A percentile compares a stretch with the other conserved stretches of the same genome.
Conservation (phyloP, 2,113 vertebrate species). For the Mystacornis crossleyi region DNA sequence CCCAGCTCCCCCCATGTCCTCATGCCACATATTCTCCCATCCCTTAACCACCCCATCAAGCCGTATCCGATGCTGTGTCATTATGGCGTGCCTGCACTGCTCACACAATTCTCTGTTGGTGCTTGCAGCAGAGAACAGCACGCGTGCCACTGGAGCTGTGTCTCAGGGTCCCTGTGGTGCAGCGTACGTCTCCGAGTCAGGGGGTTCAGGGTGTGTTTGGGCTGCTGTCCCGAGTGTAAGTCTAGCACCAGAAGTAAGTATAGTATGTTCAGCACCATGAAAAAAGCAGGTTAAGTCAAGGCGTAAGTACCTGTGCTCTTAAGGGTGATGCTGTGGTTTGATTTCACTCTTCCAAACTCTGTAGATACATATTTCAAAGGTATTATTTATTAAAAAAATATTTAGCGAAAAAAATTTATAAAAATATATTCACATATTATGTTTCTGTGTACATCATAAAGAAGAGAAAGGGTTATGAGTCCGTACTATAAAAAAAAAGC, state of each 20-base stretch:
- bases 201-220: not conserved
- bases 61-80: fast-evolving
- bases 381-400: not conserved
- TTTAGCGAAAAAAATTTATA: not conserved
- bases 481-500: too few relatives aligned
- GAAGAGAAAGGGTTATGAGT: not conserved
- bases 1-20: not conserved
- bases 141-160: fast-evolving
- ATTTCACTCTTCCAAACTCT: not conserved
- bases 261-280: not conserved
- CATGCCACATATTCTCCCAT: fast-evolving
- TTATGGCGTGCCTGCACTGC: not conserved
- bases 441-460: not conserved
- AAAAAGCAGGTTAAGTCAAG: not conserved
- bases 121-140: not conserved
- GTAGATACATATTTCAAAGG: not conserved
- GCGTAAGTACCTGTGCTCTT: not conserved
- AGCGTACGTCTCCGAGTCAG: not conserved
- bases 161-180: not conserved
- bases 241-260: not conserved
- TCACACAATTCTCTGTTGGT: not conserved
- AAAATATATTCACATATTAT: not conserved
- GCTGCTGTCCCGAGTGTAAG: not conserved
- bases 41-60: not conserved
- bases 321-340: not conserved